Conservation (phyloP, 2,888 invertebrate species). For the Rhynchonema sp. region DNA sequence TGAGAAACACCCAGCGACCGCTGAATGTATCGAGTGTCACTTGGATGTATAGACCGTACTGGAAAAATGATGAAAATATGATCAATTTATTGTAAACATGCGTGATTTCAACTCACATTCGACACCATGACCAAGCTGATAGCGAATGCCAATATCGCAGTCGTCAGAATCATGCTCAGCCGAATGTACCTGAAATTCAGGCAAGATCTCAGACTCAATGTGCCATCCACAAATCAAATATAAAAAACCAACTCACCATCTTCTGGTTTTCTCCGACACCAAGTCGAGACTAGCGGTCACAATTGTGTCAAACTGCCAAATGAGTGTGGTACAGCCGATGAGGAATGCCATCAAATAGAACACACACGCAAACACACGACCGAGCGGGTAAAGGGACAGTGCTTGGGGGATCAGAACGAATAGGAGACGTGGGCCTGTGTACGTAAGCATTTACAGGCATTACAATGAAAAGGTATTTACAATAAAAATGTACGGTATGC, state of each 20-base stretch:
- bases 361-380: background rate
- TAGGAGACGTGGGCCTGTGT: background rate
- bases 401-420: background rate
- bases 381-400: background rate
- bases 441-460: too few species aligned
- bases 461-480: too few species aligned
- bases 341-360: background rate
- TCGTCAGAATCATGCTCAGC: background rate
- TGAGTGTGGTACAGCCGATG: background rate
- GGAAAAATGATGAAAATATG: background rate
- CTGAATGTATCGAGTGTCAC: background rate
- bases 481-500: too few species aligned
- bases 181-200: background rate
- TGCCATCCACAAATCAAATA: too few species aligned
- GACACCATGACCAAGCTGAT: background rate
- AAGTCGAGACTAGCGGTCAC: background rate
- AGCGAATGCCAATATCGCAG: background rate
- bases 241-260: background rate
- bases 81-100: background rate
- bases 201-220: background rate
- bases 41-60: background rate
- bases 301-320: background rate
- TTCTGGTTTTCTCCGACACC: background rate
- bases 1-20: background rate
- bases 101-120: background rate